phyloP scores from a whole-genome alignment of 2,113 vertebrate species.

The Chiloscyllium plagiosum region DNA sequence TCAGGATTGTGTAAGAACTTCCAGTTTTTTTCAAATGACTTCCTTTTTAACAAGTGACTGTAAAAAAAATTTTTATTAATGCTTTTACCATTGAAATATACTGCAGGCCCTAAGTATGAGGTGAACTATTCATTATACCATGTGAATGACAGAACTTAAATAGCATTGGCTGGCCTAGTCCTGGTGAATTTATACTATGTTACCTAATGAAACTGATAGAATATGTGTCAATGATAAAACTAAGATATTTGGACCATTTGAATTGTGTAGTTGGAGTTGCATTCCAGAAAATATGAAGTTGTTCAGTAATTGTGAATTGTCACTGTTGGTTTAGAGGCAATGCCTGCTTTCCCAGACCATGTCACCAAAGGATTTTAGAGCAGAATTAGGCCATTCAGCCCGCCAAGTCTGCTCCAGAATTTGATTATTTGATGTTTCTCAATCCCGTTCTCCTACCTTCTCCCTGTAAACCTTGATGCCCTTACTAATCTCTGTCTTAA shows the following conservation, averaged over 20 bases:
- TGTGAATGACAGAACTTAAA: neutral
- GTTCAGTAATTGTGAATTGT: neutral
- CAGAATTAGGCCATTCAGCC: too few relatives aligned
- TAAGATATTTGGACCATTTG: too few relatives aligned
- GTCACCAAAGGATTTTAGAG: too few relatives aligned
- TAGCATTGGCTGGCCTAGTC: neutral
- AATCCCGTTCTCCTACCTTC: too few relatives aligned
- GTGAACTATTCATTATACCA: neutral
- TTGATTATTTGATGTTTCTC: too few relatives aligned
- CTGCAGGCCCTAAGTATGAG: neutral
- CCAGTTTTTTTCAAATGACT: neutral
- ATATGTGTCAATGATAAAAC: neutral
- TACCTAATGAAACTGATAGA: neutral
- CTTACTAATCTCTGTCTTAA: too few relatives aligned
- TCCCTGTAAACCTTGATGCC: too few relatives aligned
- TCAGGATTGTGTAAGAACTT: constrained; percentile 44
- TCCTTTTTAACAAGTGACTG: neutral
- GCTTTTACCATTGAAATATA: neutral
- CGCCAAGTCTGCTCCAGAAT: too few relatives aligned
- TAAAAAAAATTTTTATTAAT: neutral
- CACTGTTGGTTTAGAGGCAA: neutral
- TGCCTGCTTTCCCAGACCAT: neutral
- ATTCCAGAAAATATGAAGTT: neutral
- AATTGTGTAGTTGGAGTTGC: neutral
- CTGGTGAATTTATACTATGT: neutral